Evolutionary conservation across 2,888 invertebrate genomes (phyloP).

Genomic region (Drosophila paramelanica): DNA sequence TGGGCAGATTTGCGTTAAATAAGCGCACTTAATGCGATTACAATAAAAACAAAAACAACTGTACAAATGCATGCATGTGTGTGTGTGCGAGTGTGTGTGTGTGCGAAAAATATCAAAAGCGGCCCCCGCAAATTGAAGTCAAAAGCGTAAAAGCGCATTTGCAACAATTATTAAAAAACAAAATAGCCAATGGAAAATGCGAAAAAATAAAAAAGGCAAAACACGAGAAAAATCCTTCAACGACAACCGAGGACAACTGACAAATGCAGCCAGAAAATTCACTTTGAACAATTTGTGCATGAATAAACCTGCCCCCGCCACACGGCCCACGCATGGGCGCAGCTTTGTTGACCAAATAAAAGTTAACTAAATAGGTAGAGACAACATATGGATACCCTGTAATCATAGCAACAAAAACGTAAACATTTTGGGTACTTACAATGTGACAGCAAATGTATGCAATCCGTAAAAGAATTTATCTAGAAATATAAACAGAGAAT

Average conservation of each 20-base stretch:
- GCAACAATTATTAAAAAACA: slow-evolving; percentile 73
- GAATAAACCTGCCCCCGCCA: slow-evolving; percentile 69
- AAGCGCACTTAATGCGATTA: slow-evolving; percentile 84
- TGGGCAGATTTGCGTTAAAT: slow-evolving; percentile 82
- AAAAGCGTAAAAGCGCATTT: slow-evolving; percentile 84
- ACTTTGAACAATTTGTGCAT: slow-evolving; percentile 83
- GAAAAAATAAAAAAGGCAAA: slow-evolving; percentile 3
- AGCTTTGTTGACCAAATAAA: slow-evolving; percentile 49
- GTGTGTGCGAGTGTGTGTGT: slow-evolving; percentile 7
- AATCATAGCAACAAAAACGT: neutral
- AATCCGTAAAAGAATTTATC: neutral
- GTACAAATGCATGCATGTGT: slow-evolving; percentile 12
- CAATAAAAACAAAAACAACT: slow-evolving; percentile 55
- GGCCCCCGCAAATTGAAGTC: slow-evolving; percentile 69
- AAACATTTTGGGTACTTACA: neutral
- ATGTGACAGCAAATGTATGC: neutral
- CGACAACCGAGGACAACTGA: slow-evolving; percentile 60
- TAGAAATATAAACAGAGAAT: too few species aligned
- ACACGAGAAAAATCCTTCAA: slow-evolving; percentile 19
- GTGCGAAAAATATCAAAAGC: slow-evolving; percentile 79
- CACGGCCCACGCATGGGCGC: slow-evolving; percentile 37
- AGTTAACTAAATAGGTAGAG: slow-evolving; percentile 29
- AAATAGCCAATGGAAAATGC: slow-evolving; percentile 49
- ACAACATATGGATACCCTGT: slow-evolving; percentile 2
- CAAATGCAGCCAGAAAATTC: slow-evolving; percentile 71